Conservation (phyloP, 1,140 invertebrate species). For the Apis dorsata region DNA sequence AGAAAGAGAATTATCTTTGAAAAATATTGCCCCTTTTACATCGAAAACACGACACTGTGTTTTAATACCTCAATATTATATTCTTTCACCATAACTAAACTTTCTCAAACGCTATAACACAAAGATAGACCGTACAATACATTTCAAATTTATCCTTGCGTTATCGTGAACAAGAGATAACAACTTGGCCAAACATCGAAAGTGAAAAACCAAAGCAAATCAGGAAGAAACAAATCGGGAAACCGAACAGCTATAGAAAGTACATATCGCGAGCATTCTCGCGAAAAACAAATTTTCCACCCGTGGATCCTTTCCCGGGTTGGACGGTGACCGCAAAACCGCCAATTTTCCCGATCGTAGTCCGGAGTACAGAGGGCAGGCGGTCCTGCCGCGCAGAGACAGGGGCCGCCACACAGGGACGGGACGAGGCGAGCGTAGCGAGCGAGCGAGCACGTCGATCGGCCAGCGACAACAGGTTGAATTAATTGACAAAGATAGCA, state of each 20-base stretch:
- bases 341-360: slow-evolving; percentile 67
- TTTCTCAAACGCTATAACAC: too few relatives aligned
- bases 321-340: slow-evolving; percentile 56
- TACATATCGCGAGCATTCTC: not conserved
- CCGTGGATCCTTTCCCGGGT: slow-evolving; percentile 15
- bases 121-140: too few relatives aligned
- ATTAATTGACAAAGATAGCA: slow-evolving; percentile 80
- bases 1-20: too few relatives aligned
- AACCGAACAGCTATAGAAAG: not conserved
- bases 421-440: not conserved
- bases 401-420: not conserved
- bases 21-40: too few relatives aligned
- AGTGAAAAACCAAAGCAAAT: not conserved
- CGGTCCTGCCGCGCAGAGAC: not conserved
- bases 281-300: slow-evolving; percentile 37
- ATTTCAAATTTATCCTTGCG: too few relatives aligned
- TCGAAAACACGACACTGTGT: too few relatives aligned
- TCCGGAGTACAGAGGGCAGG: not conserved
- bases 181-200: too few relatives aligned
- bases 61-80: too few relatives aligned
- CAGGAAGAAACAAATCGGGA: not conserved
- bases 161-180: too few relatives aligned
- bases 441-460: slow-evolving; percentile 24
- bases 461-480: slow-evolving; percentile 75
- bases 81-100: too few relatives aligned